Base-by-base conservation (phyloP, 1,140 invertebrate genomes). In the Ridgeia piscesae region DNA sequence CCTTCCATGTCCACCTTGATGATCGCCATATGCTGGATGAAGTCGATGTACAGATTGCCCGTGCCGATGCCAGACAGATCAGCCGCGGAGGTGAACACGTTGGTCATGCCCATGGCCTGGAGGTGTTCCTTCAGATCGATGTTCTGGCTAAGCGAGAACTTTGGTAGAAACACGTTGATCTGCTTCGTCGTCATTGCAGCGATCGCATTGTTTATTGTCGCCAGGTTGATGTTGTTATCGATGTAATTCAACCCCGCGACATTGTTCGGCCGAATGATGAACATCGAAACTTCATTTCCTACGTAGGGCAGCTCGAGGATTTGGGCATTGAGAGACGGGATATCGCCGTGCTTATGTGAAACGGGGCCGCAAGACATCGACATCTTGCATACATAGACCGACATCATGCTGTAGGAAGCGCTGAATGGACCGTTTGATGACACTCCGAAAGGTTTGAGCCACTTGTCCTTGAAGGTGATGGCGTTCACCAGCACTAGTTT, bases 221-320 rank as follows among this genome's bases (percentile, higher is more conserved):
- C 33, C 33, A 91, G 89, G 34, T 91, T 94, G 33, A 95, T 35
- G 0, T 92, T 42, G 6, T 93, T 89, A 33, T 95, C 92, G 9
- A 95, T 50, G 0, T 89, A 8, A 14, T 95, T 96, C 11, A 95
- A 89, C 0, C 94, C 94, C 89, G 91, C 96, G 34, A 91, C 48
- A 4, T 91, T 91, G 89, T 93, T 91, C 0, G 95, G 95, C 34
- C 96, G 91, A 21, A 96, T 48, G 17, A 96, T 89, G 94, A 97
- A 97, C 98, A 99, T 98, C 92, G 97, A 98, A 89, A 98, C 97
- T 35, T 98, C 97, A 77, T 97, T 97, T 31, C 98, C 97, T 94
- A 98, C 97, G 94, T 98, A 98, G 0, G 97, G 97, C 91, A 98
- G 94, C 95, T 98, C 97, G 6, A 98, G 94, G 1, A 97, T 96